A percentile compares a stretch with the other conserved stretches of the same genome.
Conservation (phyloP, 2,113 vertebrate genomes). For the Lepidiolamprologus cunningtoni region DNA sequence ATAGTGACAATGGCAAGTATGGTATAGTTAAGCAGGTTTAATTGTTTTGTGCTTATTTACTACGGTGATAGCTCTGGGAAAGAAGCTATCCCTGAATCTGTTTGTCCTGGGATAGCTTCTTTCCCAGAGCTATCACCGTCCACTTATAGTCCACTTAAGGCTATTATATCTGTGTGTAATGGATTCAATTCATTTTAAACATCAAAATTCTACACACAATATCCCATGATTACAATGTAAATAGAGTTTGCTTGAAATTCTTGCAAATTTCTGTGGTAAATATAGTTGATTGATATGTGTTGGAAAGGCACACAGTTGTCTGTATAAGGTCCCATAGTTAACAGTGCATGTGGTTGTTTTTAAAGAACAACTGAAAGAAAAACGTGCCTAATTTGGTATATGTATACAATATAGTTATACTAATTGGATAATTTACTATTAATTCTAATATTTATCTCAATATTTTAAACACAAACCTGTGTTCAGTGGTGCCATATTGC, state of each 20-base stretch:
- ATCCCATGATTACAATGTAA: background rate
- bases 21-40: too few relatives aligned
- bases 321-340: accelerated
- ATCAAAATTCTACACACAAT: background rate
- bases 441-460: background rate
- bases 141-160: background rate
- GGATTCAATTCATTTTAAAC: background rate
- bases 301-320: background rate
- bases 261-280: background rate
- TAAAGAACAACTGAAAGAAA: background rate
- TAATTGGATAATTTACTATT: background rate
- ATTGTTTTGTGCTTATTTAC: too few relatives aligned
- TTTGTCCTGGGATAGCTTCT: too few relatives aligned
- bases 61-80: too few relatives aligned
- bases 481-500: background rate
- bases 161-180: background rate
- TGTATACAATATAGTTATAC: background rate
- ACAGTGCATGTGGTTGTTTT: background rate
- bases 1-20: too few relatives aligned
- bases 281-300: background rate
- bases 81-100: too few relatives aligned
- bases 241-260: background rate
- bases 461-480: background rate
- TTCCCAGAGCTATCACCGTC: too few relatives aligned
- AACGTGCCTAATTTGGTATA: background rate